Evolutionary conservation across 2,888 invertebrate genomes (phyloP).

Genomic region (Eucera pruinosa): DNA sequence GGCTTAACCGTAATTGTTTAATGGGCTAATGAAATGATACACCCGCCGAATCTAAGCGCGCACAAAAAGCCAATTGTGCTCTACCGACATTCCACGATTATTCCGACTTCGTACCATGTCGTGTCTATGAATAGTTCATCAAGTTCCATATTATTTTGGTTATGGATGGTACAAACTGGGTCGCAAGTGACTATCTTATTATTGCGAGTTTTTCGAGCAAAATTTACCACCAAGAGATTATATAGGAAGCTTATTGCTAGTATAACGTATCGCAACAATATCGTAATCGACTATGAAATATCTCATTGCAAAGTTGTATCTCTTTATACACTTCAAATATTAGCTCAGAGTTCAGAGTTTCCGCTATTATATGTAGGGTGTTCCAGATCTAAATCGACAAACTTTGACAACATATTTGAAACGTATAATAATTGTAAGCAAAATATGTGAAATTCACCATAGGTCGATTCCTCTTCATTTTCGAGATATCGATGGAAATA

Average conservation of each 20-base stretch:
- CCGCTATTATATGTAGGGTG: too few species aligned
- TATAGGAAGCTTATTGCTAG: too few species aligned
- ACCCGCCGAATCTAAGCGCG: conserved; percentile 77
- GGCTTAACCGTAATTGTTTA: conserved; percentile 77
- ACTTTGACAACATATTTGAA: too few species aligned
- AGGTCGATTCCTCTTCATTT: too few species aligned
- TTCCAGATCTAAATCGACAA: too few species aligned
- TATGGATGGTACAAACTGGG: neutral
- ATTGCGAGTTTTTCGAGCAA: neutral
- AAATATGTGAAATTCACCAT: too few species aligned
- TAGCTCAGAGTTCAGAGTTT: too few species aligned
- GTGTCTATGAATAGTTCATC: conserved; percentile 16
- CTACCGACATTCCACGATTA: conserved; percentile 67
- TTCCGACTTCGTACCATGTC: conserved; percentile 40
- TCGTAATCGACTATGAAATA: neutral
- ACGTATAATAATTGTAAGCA: too few species aligned
- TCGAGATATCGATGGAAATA: too few species aligned
- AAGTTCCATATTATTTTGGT: conserved; percentile 17
- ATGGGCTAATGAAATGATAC: conserved; percentile 81
- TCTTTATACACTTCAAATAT: neutral
- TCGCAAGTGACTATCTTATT: neutral
- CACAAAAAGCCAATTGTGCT: conserved; percentile 74
- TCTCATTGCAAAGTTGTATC: too few species aligned
- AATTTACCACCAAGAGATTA: neutral
- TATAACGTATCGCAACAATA: neutral